Conservation (phyloP, 2,888 invertebrate genomes). For the Bedellia somnulentella region DNA sequence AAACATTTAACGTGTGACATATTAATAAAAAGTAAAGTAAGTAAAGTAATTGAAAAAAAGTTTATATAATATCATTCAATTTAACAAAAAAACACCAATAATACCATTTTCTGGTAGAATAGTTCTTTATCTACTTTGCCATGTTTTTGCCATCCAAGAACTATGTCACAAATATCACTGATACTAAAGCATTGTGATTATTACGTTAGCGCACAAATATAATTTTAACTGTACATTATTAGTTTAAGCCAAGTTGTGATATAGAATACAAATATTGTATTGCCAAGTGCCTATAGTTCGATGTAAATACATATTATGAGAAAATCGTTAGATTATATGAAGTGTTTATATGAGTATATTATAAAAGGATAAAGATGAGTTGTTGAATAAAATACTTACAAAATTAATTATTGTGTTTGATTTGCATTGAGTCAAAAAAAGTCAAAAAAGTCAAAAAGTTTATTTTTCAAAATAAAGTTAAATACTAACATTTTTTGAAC, state of each 20-base stretch:
- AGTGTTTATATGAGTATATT: slow-evolving; percentile 22
- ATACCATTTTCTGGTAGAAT: not conserved
- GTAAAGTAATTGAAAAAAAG: too few relatives aligned
- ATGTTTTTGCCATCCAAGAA: not conserved
- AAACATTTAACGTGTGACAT: too few relatives aligned
- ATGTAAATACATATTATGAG: slow-evolving; percentile 4
- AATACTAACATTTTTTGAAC: too few relatives aligned
- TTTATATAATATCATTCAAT: not conserved
- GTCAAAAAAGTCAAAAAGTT: too few relatives aligned
- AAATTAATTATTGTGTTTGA: too few relatives aligned
- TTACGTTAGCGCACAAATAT: too few relatives aligned
- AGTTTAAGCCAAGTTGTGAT: slow-evolving; percentile 34
- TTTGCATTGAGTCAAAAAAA: too few relatives aligned
- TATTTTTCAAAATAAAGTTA: too few relatives aligned
- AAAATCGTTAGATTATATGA: slow-evolving; percentile 7
- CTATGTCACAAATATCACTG: slow-evolving; percentile 6
- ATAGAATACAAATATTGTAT: slow-evolving; percentile 52
- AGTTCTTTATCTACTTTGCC: not conserved
- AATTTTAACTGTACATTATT: slow-evolving; percentile 16
- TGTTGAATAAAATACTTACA: slow-evolving; percentile 39
- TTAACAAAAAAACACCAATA: not conserved
- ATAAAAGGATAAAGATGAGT: slow-evolving; percentile 22
- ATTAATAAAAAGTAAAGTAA: too few relatives aligned
- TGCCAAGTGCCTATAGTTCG: slow-evolving; percentile 18
- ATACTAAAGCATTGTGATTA: slow-evolving; percentile 11